Base-by-base conservation (phyloP, 2,888 invertebrate species). In the Hermaeophaga mercurialis region DNA sequence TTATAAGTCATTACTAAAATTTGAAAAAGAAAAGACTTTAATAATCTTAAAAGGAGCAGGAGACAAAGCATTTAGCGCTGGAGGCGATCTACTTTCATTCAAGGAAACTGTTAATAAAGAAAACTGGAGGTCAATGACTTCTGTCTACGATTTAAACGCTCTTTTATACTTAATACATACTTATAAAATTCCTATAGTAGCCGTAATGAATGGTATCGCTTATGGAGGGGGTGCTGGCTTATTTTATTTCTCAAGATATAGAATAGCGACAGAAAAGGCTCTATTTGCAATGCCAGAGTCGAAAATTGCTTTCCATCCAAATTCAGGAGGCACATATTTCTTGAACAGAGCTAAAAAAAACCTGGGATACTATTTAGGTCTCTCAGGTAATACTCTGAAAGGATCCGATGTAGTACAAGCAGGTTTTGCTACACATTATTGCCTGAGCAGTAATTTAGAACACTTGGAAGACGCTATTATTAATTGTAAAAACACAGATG, bases 221-320 rank as follows among this genome's bases (percentile, higher is more conserved):
- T 97, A 98, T 17, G 99, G 98, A 24, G 97, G 96, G 50, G 98
- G 98, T 26, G 88, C 95, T 43, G 98, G 98, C 0, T 68, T 98
- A 19, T 96, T 97, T 0, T 91, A 98, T 0, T 96, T 98, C 78
- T 96, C 96, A 0, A 84, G 84, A 68, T 98, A 93, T 75, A 83
- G 97, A 58, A 86, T 99, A 24, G 96, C 96, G 0, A 97, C 97
- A 0, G 98, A 99, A 75, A 88, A 85, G 67, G 96, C 96, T 0
- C 69, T 96, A 24, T 93, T 97, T 75, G 96, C 98, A 0, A 99
- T 99, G 98, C 99, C 98, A 0, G 99, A 99, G 81, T 96, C 97
- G 0, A 93, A 90, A 9, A 96, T 99, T 68, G 98, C 96, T 6
- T 80, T 98, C 28, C 94, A 96, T 73, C 96, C 98, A 1, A 98